Conservation (phyloP, 2,888 invertebrate species). For the Anthophora plumipes region DNA sequence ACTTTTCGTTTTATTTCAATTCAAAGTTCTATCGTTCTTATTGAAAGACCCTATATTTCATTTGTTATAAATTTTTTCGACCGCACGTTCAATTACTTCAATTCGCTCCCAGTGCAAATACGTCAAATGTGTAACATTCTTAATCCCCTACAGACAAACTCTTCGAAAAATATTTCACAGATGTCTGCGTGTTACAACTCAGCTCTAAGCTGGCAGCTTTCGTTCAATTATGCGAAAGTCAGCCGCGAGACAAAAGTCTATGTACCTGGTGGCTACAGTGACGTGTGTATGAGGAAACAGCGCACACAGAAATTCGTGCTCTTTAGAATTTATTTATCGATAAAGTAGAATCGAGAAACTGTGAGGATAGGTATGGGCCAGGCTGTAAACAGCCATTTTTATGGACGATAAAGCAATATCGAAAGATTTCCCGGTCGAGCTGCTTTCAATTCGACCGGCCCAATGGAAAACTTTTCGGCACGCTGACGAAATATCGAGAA, state of each 20-base stretch:
- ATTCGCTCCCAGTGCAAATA: not conserved
- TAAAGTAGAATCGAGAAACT: constrained; percentile 22
- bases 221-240: constrained; percentile 7
- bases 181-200: too few species aligned
- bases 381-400: constrained; percentile 70
- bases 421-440: constrained; percentile 62
- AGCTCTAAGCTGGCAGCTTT: not conserved
- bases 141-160: too few species aligned
- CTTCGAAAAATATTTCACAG: not conserved
- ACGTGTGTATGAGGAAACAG: not conserved
- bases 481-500: constrained; percentile 52
- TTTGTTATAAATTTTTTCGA: too few species aligned
- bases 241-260: constrained; percentile 28
- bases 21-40: too few species aligned
- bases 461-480: constrained; percentile 55
- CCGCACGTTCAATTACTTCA: too few species aligned
- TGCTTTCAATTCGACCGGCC: constrained; percentile 62
- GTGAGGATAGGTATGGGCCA: constrained; percentile 24
- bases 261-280: not conserved
- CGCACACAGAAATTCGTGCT: too few species aligned
- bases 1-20: too few species aligned
- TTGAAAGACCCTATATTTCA: too few species aligned
- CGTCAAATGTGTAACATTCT: too few species aligned
- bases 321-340: constrained; percentile 55
- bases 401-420: constrained; percentile 73